phyloP scores from a whole-genome alignment of 2,113 vertebrate genomes.

The Microcebus murinus region DNA sequence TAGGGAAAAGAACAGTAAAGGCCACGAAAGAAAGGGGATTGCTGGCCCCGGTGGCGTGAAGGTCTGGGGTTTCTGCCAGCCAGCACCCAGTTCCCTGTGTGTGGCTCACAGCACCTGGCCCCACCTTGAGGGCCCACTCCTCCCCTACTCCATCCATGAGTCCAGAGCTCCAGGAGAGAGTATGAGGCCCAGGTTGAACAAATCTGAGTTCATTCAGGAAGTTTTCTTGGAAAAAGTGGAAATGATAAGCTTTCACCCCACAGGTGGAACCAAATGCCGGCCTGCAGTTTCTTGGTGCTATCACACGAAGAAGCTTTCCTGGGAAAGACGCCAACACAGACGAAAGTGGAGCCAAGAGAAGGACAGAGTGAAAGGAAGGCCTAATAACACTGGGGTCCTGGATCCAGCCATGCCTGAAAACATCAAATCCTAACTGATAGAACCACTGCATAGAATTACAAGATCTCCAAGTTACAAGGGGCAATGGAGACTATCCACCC shows the following conservation, averaged over 20 bases:
- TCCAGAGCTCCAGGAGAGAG: not conserved
- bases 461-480: not conserved
- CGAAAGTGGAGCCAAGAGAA: not conserved
- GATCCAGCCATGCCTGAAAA: not conserved
- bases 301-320: not conserved
- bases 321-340: constrained; percentile 6
- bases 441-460: not conserved
- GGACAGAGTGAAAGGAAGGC: not conserved
- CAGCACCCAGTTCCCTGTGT: not conserved
- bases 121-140: not conserved
- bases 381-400: not conserved
- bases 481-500: not conserved
- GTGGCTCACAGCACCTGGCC: not conserved
- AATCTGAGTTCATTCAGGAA: not conserved
- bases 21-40: not conserved
- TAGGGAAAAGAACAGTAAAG: not conserved
- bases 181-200: not conserved
- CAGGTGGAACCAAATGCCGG: not conserved
- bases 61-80: not conserved
- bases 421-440: not conserved
- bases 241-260: not conserved
- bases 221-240: not conserved
- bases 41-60: not conserved
- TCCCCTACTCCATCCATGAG: not conserved
- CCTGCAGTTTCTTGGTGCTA: not conserved